phyloP scores from a whole-genome alignment of 2,113 vertebrate species.

The Halcyon senegalensis region DNA sequence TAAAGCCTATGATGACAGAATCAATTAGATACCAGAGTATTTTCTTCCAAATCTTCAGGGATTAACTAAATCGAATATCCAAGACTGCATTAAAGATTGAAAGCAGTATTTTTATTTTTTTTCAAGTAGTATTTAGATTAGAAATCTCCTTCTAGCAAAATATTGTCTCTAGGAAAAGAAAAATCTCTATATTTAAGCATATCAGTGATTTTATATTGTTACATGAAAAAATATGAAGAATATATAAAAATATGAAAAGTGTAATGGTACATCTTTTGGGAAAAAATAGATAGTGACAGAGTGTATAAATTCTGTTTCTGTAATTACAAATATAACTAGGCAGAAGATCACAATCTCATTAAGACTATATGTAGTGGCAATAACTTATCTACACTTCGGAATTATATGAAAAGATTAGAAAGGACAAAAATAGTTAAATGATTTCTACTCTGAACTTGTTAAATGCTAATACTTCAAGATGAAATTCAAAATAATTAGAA shows the following conservation, averaged over 20 bases:
- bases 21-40: neutral
- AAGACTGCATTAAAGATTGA: neutral
- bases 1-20: neutral
- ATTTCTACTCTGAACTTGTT: neutral
- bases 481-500: neutral
- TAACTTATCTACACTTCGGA: neutral
- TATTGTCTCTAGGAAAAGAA: neutral
- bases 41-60: neutral
- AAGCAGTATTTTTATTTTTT: neutral
- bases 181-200: neutral
- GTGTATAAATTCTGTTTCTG: neutral
- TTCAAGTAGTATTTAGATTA: neutral
- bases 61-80: neutral
- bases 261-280: fast-evolving
- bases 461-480: neutral
- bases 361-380: neutral
- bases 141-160: neutral
- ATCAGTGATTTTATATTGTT: neutral
- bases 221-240: neutral
- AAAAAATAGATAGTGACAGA: neutral
- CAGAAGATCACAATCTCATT: neutral
- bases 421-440: neutral
- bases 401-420: neutral
- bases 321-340: neutral
- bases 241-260: neutral